phyloP scores from a whole-genome alignment of 1,140 invertebrate genomes.

The Eueides isabella region DNA sequence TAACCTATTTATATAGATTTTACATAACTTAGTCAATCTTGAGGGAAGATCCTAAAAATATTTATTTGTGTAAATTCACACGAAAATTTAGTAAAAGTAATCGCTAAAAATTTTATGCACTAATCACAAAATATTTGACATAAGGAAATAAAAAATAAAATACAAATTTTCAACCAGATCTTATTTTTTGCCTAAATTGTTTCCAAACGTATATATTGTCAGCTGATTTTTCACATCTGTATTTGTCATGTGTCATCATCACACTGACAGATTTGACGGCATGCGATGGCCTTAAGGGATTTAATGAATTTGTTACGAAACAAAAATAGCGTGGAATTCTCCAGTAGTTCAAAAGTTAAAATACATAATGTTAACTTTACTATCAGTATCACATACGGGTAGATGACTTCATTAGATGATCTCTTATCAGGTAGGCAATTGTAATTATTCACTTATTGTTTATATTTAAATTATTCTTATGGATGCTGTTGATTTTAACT shows the following conservation, averaged over 20 bases:
- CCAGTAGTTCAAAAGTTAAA: constrained; percentile 27
- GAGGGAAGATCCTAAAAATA: not conserved
- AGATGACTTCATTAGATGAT: constrained; percentile 25
- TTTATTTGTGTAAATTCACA: constrained; percentile 7
- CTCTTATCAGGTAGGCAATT: constrained; percentile 7
- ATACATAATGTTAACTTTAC: constrained; percentile 30
- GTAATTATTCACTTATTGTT: constrained; percentile 13
- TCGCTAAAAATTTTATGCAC: constrained; percentile 5
- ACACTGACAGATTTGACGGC: constrained; percentile 24
- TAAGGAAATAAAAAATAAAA: not conserved
- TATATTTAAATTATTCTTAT: constrained; percentile 7
- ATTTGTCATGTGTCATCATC: constrained; percentile 30
- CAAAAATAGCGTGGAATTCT: constrained; percentile 29
- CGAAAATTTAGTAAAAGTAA: not conserved
- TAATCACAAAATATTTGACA: not conserved
- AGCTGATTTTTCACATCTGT: constrained; percentile 28
- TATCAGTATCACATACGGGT: constrained; percentile 10
- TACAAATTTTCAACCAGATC: not conserved
- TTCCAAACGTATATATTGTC: constrained; percentile 3
- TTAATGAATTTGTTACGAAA: constrained; percentile 44
- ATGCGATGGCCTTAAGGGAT: constrained; percentile 7
- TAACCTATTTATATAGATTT: constrained; percentile 21
- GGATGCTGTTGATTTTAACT: not conserved
- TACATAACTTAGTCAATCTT: constrained; percentile 19
- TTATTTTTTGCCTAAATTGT: not conserved